Percentiles rank a stretch among this genome's conserved stretches.
Conservation (phyloP, 2,888 invertebrate genomes). For the Clanis bilineata region DNA sequence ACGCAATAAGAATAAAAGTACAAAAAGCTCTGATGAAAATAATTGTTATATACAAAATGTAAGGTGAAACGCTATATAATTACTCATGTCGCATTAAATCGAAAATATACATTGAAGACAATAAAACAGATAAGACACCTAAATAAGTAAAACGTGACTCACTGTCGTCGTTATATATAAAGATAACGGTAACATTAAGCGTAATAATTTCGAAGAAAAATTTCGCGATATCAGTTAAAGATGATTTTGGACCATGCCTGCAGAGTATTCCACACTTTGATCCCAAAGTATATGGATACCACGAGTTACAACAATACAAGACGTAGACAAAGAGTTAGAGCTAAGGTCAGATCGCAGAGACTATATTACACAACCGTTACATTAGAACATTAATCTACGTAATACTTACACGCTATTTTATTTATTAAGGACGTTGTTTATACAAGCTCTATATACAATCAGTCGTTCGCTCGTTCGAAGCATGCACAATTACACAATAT, state of each 20-base stretch:
- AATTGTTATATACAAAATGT: not conserved
- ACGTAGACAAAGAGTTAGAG: conserved; percentile 30
- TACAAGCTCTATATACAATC: conserved; percentile 64
- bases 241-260: conserved; percentile 19
- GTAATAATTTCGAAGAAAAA: not conserved
- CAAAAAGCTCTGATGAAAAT: not conserved
- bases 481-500: conserved; percentile 31
- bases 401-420: conserved; percentile 16
- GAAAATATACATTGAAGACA: conserved; percentile 3
- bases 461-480: conserved; percentile 48
- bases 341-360: conserved; percentile 56
- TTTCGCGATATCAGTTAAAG: not conserved
- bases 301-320: conserved; percentile 19
- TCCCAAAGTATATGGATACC: conserved; percentile 55
- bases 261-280: conserved; percentile 52
- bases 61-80: not conserved
- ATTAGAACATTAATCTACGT: conserved; percentile 34
- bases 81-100: not conserved
- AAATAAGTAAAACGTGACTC: conserved; percentile 8
- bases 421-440: conserved; percentile 47
- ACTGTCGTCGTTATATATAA: not conserved
- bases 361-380: conserved; percentile 60
- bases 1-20: conserved; percentile 3
- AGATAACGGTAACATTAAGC: conserved; percentile 4
- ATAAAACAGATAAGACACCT: not conserved